Percentiles rank a stretch among this genome's conserved stretches.
Conservation (phyloP, 1,140 invertebrate species). For the Meloidogyne floridensis region DNA sequence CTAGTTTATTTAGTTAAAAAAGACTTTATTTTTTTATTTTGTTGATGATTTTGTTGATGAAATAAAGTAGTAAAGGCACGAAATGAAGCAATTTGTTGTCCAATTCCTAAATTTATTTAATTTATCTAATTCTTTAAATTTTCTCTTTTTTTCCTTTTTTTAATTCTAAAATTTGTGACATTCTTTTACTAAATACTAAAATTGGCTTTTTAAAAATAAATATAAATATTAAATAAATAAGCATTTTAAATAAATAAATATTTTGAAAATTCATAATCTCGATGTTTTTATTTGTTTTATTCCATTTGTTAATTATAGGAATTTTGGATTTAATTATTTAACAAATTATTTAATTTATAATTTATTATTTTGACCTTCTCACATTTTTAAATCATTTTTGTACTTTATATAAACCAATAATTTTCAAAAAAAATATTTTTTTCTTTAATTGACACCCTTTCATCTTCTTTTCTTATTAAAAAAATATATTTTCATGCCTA, state of each 20-base stretch:
- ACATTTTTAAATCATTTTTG: too few relatives aligned
- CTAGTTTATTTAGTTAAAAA: not conserved
- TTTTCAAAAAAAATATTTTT: not conserved
- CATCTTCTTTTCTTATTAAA: not conserved
- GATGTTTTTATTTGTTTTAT: too few relatives aligned
- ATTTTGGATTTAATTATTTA: too few relatives aligned
- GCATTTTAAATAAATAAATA: too few relatives aligned
- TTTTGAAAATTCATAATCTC: too few relatives aligned
- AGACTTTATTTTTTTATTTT: conserved; percentile 9
- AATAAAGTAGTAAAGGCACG: not conserved
- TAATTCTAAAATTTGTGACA: not conserved
- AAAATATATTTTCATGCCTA: not conserved
- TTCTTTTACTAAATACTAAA: not conserved
- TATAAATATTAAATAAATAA: too few relatives aligned
- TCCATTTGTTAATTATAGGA: too few relatives aligned
- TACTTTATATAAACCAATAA: not conserved
- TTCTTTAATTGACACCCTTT: not conserved
- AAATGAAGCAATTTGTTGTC: too few relatives aligned
- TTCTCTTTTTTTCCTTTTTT: not conserved
- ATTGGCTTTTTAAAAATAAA: too few relatives aligned
- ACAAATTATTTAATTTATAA: too few relatives aligned
- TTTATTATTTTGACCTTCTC: too few relatives aligned
- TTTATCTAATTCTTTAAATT: not conserved
- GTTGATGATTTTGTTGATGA: conserved; percentile 9
- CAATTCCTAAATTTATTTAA: not conserved